These are phyloP conservation scores for Epinephelus fuscoguttatus DNA, from an alignment of 2,113 vertebrate species.

Conservation along the genomic window DNA sequence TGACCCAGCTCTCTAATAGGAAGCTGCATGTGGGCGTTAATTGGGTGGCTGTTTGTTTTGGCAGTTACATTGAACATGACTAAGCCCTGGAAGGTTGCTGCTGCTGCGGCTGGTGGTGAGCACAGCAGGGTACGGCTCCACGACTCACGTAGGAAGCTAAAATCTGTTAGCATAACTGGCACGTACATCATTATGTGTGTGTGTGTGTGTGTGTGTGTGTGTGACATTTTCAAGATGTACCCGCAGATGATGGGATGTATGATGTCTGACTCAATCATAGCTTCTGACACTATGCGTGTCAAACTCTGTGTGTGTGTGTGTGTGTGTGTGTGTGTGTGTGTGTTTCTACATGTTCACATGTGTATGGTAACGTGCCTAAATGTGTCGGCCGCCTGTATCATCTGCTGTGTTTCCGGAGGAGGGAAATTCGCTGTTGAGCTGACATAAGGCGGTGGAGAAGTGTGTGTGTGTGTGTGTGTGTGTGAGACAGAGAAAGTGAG, in stretches of 20 bases:
- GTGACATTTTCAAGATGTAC: slow-evolving; percentile 13
- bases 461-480: slow-evolving; percentile 34
- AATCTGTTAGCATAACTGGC: slow-evolving; percentile 34
- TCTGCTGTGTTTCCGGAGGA: slow-evolving; percentile 60
- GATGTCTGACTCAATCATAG: slow-evolving; percentile 45
- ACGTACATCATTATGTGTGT: slow-evolving; percentile 13
- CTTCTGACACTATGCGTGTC: slow-evolving; percentile 1
- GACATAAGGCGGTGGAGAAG: slow-evolving; percentile 52
- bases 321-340: slow-evolving; percentile 1
- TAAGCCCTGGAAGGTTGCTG: slow-evolving; percentile 6
- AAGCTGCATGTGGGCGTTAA: slow-evolving; percentile 25
- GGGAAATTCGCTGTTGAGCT: slow-evolving; percentile 34
- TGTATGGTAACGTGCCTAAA: slow-evolving; percentile 33
- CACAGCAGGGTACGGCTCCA: slow-evolving; percentile 27
- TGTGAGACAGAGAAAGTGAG: slow-evolving; percentile 46
- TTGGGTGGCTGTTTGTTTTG: slow-evolving; percentile 22
- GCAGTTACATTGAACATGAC: slow-evolving; percentile 12
- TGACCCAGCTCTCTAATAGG: slow-evolving; percentile 31
- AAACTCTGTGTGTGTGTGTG: slow-evolving; percentile 1
- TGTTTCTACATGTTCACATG: not conserved
- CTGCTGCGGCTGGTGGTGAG: not conserved
- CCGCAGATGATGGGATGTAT: slow-evolving; percentile 26
- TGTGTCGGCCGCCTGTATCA: slow-evolving; percentile 43
- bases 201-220: not conserved
- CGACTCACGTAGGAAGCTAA: slow-evolving; percentile 34